Conservation (phyloP, 1,140 invertebrate genomes). For the Tetragonula clypearis region DNA sequence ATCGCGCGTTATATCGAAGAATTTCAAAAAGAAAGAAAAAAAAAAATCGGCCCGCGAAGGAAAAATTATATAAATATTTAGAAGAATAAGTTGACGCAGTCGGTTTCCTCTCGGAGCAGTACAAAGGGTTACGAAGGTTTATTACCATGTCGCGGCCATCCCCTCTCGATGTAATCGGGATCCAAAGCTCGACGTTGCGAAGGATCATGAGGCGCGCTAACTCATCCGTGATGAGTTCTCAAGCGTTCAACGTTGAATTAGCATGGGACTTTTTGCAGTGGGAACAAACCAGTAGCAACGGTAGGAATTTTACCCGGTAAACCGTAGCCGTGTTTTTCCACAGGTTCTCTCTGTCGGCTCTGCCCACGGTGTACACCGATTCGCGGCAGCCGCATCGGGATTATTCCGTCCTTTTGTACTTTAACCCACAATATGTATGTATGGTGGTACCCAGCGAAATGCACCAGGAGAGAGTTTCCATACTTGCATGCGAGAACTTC, state of each 20-base stretch:
- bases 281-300: slow-evolving; percentile 39
- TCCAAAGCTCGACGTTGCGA: slow-evolving; percentile 26
- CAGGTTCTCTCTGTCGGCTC: slow-evolving; percentile 22
- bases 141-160: slow-evolving; percentile 7
- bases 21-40: neutral
- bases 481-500: neutral
- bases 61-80: neutral
- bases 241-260: slow-evolving; percentile 43
- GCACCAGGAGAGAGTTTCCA: neutral
- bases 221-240: slow-evolving; percentile 41
- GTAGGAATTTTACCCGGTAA: slow-evolving; percentile 72
- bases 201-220: slow-evolving; percentile 36
- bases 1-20: accelerated
- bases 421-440: neutral
- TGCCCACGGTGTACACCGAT: neutral
- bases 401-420: slow-evolving; percentile 24
- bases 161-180: slow-evolving; percentile 13
- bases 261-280: slow-evolving; percentile 48
- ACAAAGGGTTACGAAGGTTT: slow-evolving; percentile 20
- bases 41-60: neutral
- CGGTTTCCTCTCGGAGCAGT: too few relatives aligned
- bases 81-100: neutral
- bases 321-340: slow-evolving; percentile 68
- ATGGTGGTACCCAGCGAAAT: neutral
- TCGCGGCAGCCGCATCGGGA: neutral